These are phyloP conservation scores for Sebastes hopkinsi DNA, from an alignment of 2,797 vertebrate genomes.

Conservation along the genomic window DNA sequence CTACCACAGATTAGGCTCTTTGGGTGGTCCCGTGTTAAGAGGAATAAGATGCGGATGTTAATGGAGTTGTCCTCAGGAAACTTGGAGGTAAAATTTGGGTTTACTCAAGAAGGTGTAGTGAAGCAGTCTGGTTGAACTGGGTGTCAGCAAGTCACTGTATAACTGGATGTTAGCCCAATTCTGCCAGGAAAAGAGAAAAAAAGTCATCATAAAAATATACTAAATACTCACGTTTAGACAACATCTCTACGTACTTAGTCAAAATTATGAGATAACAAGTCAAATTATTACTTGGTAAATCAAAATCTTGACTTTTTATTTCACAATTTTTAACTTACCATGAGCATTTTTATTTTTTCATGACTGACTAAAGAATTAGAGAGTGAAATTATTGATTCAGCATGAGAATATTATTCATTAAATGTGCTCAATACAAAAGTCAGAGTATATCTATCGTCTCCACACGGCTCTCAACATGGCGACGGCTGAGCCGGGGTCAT, in stretches of 20 bases:
- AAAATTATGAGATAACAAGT: not conserved
- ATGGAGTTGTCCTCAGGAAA: conserved; percentile 25
- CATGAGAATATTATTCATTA: not conserved
- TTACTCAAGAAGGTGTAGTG: not conserved
- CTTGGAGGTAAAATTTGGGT: conserved; percentile 2
- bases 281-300: not conserved
- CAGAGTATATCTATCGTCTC: not conserved
- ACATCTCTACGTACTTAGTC: no score
- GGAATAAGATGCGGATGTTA: conserved; percentile 50
- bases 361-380: not conserved
- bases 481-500: no score
- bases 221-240: not conserved
- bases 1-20: conserved; percentile 42
- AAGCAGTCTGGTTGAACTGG: not conserved
- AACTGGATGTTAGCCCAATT: not conserved
- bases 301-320: not conserved
- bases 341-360: not conserved
- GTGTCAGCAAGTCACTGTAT: conserved; percentile 3
- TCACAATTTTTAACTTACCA: not conserved
- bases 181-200: not conserved
- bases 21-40: conserved; percentile 62
- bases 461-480: not conserved
- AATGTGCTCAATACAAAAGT: not conserved
- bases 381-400: not conserved
- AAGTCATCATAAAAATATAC: not conserved